Percentiles rank a stretch among this genome's conserved stretches.
Conservation (phyloP, 2,888 invertebrate genomes). For the Malacosoma neustria region DNA sequence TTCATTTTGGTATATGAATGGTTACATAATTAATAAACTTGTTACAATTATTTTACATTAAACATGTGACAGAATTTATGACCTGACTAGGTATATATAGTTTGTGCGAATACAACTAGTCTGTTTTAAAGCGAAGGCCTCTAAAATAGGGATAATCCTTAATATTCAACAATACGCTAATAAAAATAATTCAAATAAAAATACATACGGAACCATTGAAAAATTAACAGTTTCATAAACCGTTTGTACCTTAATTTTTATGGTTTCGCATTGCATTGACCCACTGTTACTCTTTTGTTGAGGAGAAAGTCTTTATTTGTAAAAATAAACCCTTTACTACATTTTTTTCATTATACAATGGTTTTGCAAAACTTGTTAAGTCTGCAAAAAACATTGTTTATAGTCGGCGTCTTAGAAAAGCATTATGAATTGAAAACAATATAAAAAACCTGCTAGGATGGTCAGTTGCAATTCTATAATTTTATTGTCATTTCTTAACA, state of each 20-base stretch:
- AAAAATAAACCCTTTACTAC: conserved; percentile 47
- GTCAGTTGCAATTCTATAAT: background rate
- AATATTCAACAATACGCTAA: too few relatives aligned
- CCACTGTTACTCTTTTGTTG: conserved; percentile 41
- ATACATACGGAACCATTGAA: background rate
- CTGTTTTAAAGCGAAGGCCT: too few relatives aligned
- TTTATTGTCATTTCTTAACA: conserved; percentile 12
- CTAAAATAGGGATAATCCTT: too few relatives aligned
- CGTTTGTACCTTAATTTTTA: conserved; percentile 39
- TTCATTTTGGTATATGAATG: too few relatives aligned
- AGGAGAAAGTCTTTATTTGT: conserved; percentile 49
- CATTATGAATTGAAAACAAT: background rate
- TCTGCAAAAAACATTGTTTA: conserved; percentile 2
- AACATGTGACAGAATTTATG: too few relatives aligned
- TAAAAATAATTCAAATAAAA: too few relatives aligned
- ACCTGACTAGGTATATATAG: too few relatives aligned
- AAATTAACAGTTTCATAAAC: background rate
- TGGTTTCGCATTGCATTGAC: conserved; percentile 29
- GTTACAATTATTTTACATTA: too few relatives aligned
- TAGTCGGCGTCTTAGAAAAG: background rate
- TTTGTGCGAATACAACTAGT: too few relatives aligned
- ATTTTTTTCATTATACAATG: conserved; percentile 40
- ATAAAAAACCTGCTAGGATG: background rate
- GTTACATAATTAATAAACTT: too few relatives aligned
- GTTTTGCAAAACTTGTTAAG: conserved; percentile 6